Conservation (phyloP, 2,888 invertebrate genomes). For the Portevinia maculata region DNA sequence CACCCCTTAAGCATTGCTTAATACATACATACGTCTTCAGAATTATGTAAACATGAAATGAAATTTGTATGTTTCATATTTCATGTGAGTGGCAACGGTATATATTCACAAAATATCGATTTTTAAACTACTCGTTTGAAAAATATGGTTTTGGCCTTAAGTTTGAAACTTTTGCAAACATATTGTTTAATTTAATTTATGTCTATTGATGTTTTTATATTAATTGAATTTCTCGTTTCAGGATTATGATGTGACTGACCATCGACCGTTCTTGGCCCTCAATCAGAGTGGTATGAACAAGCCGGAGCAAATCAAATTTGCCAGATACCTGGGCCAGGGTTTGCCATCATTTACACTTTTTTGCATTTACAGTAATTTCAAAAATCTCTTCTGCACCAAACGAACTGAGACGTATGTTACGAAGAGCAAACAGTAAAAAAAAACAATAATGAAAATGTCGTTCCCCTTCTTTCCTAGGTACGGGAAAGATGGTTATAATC, state of each 20-base stretch:
- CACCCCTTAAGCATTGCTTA: slow-evolving; percentile 59
- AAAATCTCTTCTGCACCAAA: slow-evolving; percentile 83
- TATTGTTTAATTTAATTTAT: slow-evolving; percentile 16
- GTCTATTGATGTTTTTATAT: too few species aligned
- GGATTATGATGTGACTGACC: slow-evolving; percentile 82
- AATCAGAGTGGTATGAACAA: slow-evolving; percentile 82
- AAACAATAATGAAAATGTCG: not conserved
- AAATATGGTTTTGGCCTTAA: slow-evolving; percentile 58
- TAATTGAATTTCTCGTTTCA: slow-evolving; percentile 68
- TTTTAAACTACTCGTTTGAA: slow-evolving; percentile 65
- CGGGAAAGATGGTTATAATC: slow-evolving; percentile 82
- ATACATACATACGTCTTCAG: slow-evolving; percentile 60
- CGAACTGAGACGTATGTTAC: slow-evolving; percentile 82
- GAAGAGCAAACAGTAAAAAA: not conserved
- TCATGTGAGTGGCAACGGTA: slow-evolving; percentile 65
- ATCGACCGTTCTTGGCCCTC: slow-evolving; percentile 82
- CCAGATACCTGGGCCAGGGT: slow-evolving; percentile 82
- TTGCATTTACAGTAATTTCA: slow-evolving; percentile 83
- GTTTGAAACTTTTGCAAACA: slow-evolving; percentile 11
- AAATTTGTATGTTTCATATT: slow-evolving; percentile 72
- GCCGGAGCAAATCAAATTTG: slow-evolving; percentile 82
- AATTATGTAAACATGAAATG: slow-evolving; percentile 68
- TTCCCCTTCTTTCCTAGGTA: slow-evolving; percentile 77
- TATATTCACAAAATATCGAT: slow-evolving; percentile 70
- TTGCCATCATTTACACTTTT: slow-evolving; percentile 82